Evolutionary conservation across 2,113 vertebrate species (phyloP).

Genomic region (Lagopus leucura): DNA sequence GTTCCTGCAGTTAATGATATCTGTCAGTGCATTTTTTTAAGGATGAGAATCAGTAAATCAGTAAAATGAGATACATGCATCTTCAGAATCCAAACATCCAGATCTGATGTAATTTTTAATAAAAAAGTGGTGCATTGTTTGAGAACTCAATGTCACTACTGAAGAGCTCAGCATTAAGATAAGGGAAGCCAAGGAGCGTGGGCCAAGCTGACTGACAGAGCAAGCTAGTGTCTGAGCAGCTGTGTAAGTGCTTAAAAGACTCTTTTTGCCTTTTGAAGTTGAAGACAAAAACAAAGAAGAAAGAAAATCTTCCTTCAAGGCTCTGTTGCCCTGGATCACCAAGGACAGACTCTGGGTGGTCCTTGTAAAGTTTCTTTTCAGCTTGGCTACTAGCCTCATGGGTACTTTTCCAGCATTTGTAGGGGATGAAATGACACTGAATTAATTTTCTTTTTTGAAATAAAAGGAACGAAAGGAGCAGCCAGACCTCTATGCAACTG

Average conservation of each 20-base stretch:
- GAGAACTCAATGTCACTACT: background rate
- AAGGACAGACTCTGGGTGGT: constrained; percentile 49
- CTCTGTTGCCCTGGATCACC: constrained; percentile 9
- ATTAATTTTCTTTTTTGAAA: background rate
- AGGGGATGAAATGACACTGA: constrained; percentile 25
- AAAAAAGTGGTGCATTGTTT: background rate
- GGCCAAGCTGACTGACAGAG: background rate
- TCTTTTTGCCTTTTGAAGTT: constrained; percentile 19
- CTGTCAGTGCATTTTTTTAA: background rate
- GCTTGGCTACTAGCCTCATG: constrained; percentile 2
- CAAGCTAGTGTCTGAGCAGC: constrained; percentile 17
- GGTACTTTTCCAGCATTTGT: constrained; percentile 9
- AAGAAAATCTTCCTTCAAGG: constrained; percentile 38
- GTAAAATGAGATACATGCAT: background rate
- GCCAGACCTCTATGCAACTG: background rate
- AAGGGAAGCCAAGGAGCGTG: background rate
- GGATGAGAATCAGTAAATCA: background rate
- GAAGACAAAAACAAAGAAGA: background rate
- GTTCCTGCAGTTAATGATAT: background rate
- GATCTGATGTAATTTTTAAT: background rate
- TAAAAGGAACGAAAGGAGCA: background rate
- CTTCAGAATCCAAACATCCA: background rate
- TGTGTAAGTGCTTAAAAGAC: background rate
- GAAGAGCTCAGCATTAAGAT: background rate
- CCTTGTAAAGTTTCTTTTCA: constrained; percentile 37